Base-by-base conservation (phyloP, 2,888 invertebrate genomes). In the Acronicta alni region DNA sequence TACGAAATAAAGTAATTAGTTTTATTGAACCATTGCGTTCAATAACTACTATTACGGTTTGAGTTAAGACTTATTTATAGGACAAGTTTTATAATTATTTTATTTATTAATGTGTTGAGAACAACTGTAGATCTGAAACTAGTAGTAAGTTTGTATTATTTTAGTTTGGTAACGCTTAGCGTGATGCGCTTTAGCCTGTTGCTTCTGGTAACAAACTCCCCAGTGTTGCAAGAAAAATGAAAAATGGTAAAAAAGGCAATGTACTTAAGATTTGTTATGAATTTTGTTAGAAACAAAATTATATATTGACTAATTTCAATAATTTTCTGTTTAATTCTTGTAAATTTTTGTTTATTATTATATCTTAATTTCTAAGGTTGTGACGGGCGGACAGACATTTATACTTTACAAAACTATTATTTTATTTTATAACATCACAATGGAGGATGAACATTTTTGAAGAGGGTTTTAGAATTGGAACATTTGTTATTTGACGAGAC, bases 191-290 rank as follows among this genome's bases (percentile, higher is more conserved):
- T 73, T 51, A 53, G 59, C 62, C 67, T 62, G 48, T 67, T 65
- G 47, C 37, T 45, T 65, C 60, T 45, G 51, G 46, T 67, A 64
- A 61, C 67, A 79, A 77, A 77, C 62, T 75, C 72, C 41, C 57
- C 64, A 70, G 69, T 80, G 76, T 73, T 79, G 78, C 75, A 77
- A 73, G 73, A 53, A 59, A 67, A 52, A 56, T 30, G 41, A 57
- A 65, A 39, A 57, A 61, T 49, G 63, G 65, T 69, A 72, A 60
- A 74, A 76, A 76, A 72, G 88, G 88, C 88, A 77, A 83, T 79
- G 88, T 88, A 88, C 88, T 88, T 88, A 87, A 76, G 69, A 58
- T 65, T 80, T 80, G 79, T 80, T 81, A 73, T 72, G 53, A 57
- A 71, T 79, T 79, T 72, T 81, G 73, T 82, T 77, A 54, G 44